Evolutionary conservation across 2,113 vertebrate genomes (phyloP).

Genomic region (Pseudopipra pipra): DNA sequence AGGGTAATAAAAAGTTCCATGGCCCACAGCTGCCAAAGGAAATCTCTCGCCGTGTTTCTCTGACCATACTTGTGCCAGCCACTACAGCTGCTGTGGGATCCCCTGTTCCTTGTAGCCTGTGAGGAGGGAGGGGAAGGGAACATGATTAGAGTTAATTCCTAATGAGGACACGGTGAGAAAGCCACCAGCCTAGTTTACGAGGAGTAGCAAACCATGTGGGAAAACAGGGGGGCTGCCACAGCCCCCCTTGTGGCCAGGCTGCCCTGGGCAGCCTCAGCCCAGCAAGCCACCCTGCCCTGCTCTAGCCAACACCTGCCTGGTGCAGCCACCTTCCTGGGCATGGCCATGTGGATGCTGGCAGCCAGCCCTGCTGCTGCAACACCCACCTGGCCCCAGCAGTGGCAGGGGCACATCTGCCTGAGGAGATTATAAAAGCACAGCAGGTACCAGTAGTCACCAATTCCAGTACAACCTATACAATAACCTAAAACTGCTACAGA

Average conservation of each 20-base stretch:
- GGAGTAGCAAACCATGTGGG: not conserved
- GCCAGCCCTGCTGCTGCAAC: not conserved
- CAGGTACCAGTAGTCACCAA: accelerated
- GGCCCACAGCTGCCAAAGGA: conserved; percentile 25
- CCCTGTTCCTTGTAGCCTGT: conserved; percentile 91
- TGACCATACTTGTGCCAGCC: conserved; percentile 31
- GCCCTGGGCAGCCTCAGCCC: not conserved
- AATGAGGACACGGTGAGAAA: accelerated
- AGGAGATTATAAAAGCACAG: not conserved
- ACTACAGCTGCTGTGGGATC: conserved; percentile 88
- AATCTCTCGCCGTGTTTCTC: conserved; percentile 39
- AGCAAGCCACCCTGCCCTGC: not conserved
- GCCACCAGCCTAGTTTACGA: not conserved
- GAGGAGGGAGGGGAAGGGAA: conserved; percentile 46
- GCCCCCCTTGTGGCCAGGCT: not conserved
- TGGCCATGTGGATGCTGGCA: accelerated
- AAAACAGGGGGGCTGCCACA: not conserved
- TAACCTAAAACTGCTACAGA: not conserved
- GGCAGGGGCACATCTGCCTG: not conserved
- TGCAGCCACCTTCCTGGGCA: not conserved
- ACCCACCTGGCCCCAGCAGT: accelerated
- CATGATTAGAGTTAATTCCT: not conserved
- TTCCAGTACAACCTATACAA: not conserved
- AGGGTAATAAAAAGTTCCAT: conserved; percentile 54
- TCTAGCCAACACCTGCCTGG: not conserved